phyloP scores from a whole-genome alignment of 2,888 invertebrate genomes.

The Branchellion lobata region DNA sequence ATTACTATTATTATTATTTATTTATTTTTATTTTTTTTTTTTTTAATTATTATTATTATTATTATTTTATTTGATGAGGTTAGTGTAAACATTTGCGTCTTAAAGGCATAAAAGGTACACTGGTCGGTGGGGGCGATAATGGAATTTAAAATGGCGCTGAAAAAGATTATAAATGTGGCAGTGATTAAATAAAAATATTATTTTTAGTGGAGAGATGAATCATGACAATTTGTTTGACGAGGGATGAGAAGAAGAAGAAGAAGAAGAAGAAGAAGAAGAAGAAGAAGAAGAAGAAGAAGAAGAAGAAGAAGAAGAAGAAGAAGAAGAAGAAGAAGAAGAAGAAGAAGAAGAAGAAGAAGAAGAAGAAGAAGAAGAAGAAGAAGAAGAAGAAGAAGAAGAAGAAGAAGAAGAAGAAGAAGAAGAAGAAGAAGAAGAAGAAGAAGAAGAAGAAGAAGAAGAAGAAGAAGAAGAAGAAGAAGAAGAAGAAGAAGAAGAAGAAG shows the following conservation, averaged over 20 bases:
- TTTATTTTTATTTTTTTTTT: too few species aligned
- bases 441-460: constrained; percentile 37
- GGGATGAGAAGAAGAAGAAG: not conserved
- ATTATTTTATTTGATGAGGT: too few species aligned
- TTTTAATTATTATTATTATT: too few species aligned
- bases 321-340: constrained; percentile 33
- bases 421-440: constrained; percentile 39
- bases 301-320: constrained; percentile 39
- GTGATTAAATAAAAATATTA: too few species aligned
- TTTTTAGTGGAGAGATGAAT: too few species aligned
- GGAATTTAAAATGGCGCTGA: too few species aligned
- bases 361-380: constrained; percentile 39
- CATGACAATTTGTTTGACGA: too few species aligned
- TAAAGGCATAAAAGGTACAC: too few species aligned
- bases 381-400: constrained; percentile 37
- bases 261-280: not conserved
- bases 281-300: constrained; percentile 37
- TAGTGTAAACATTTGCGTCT: too few species aligned
- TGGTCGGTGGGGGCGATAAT: too few species aligned
- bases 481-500: constrained; percentile 22
- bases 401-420: constrained; percentile 37
- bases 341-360: constrained; percentile 32
- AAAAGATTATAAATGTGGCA: too few species aligned
- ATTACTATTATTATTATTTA: too few species aligned
- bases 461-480: constrained; percentile 37